Percentiles rank a stretch among this genome's conserved stretches.
phyloP scores from a whole-genome alignment of 2,888 invertebrate species.

The Drosophila melanocephala region DNA sequence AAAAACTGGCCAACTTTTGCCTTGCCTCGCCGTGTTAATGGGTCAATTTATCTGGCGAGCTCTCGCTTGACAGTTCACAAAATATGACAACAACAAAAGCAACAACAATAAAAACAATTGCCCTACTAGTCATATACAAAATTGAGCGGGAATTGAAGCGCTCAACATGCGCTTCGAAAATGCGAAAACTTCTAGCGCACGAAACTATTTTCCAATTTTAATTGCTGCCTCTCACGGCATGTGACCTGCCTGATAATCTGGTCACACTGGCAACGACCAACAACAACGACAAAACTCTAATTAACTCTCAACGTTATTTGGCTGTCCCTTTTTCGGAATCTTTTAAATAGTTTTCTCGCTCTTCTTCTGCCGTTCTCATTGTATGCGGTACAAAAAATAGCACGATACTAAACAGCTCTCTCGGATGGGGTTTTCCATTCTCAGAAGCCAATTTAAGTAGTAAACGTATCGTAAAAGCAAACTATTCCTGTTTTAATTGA shows the following conservation, averaged over 20 bases:
- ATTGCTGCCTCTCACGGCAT: slow-evolving; percentile 63
- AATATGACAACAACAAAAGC: slow-evolving; percentile 57
- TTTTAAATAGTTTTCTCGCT: slow-evolving; percentile 43
- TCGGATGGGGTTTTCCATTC: background rate
- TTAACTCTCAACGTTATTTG: slow-evolving; percentile 65
- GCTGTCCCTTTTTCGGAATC: slow-evolving; percentile 43
- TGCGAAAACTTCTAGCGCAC: slow-evolving; percentile 50
- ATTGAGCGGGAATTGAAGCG: slow-evolving; percentile 36
- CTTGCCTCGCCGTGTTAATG: slow-evolving; percentile 66
- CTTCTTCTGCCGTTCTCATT: background rate
- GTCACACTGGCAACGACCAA: slow-evolving; percentile 21
- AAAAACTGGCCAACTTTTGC: slow-evolving; percentile 54
- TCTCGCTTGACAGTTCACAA: slow-evolving; percentile 62
- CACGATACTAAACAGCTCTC: background rate
- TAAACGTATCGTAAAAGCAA: background rate
- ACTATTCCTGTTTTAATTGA: no score
- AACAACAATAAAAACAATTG: slow-evolving; percentile 24
- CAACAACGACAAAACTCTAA: slow-evolving; percentile 35
- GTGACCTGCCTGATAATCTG: slow-evolving; percentile 22
- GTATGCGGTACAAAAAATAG: background rate
- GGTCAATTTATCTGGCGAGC: slow-evolving; percentile 72
- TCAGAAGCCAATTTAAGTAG: background rate
- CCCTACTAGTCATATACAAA: slow-evolving; percentile 18
- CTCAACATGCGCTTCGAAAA: slow-evolving; percentile 38
- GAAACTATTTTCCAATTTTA: slow-evolving; percentile 73